Evolutionary conservation across 2,888 invertebrate genomes (phyloP), one percentile per base, ranked within the genome.

Genomic region (Dilophus febrilis): DNA sequence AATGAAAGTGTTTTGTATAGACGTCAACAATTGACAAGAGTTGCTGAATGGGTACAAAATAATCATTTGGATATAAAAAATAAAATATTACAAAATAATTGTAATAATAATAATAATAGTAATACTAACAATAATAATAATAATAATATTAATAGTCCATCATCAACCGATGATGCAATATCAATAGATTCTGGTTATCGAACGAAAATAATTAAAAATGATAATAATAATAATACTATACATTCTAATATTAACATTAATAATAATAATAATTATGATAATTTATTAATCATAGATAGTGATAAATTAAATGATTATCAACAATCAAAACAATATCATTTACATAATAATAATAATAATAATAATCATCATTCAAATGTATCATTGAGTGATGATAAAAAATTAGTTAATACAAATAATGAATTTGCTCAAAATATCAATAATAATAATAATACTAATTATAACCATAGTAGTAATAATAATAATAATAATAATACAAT

Each of bases 1-100:
- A 59, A 61, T 46, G 63, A 62, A 47, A 61, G 54, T 28, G 70
- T 71, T 2, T 49, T 72, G 46, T 49, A 74, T 41, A 67, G 73
- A 40, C 69, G 73, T 18, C 74, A 74, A 45, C 77, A 78, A 44
- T 52, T 78, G 45, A 71, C 73, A 16, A 65, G 78, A 48, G 81
- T 83, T 11, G 81, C 79, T 1, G 80, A 83, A 50, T 82, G 82
- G 82, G 78, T 83, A 16, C 74, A 78, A 54, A 73, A 71, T 48
- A 77, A 73, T 50, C 64, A 66, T 37, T 56, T 71, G 52, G 67
- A 66, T 55, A 43, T 49, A 45, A 33, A 44, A 38, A 26, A 44
- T 19, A 38, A 47, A 40, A 14, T 37, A 40, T 12, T 46, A 45
- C 30, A 40, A 42, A 18, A 40, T 36, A 38, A 26, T 36, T n/a